Evolutionary conservation across 2,113 vertebrate genomes (phyloP), one percentile per base, ranked within the genome.

Genomic region (Pteropus alecto): DNA sequence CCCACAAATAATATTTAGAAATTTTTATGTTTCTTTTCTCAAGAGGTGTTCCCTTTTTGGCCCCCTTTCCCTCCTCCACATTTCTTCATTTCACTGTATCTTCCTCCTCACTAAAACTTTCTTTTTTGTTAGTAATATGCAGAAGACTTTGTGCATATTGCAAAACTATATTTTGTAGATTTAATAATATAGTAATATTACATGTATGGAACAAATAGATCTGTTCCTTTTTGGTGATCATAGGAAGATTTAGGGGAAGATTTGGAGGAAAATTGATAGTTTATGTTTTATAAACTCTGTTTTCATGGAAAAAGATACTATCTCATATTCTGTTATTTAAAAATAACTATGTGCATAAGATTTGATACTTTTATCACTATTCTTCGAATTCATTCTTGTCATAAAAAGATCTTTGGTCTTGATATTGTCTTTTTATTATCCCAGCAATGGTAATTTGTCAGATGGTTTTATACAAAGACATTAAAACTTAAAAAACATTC

Each of bases 371-470:
- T 86, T 82, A 95, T 86, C 79, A 95, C 96, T 96, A 79, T 97
- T 90, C 92, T 98, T 96, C 22, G 61, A 97, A 91, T 98, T 84
- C 51, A 70, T 94, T 93, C 71, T 97, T 97, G 92, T 91, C 96
- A 97, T 96, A 95, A 97, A 98, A 95, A 98, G 65, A 77, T 98
- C 97, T 97, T 67, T 96, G 58, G 90, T 98, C 71, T 97, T 97
- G 96, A 98, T 98, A 97, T 28, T 97, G 83, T 60, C 43, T 96
- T 98, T 98, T 98, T 98, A 81, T 97, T 97, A 67, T 90, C n/a
- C 48, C 60, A 94, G 65, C 97, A 97, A 97, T 96, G 78, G 97
- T 97, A 35, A 92, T 96, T 98, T 98, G 97, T 98, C 98, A 98
- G 97, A 88, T 97, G 43, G 18, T 93, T 82, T 97, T 98, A 96